These are phyloP conservation scores for Percopsis omiscomaycus DNA, from an alignment of 2,797 vertebrate genomes.

Conservation along the genomic window DNA sequence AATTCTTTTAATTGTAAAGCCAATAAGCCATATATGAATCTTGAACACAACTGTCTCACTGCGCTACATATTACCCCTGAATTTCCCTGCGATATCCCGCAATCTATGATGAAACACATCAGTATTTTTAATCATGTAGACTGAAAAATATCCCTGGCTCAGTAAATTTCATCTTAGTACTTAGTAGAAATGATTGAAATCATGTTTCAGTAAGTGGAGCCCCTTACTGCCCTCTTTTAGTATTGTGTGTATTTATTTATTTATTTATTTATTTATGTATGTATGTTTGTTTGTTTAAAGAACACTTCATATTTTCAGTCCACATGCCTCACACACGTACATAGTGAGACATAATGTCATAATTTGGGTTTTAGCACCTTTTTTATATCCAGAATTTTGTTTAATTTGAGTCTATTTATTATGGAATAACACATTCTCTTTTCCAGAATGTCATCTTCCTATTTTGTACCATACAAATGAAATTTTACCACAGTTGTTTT, in stretches of 20 bases:
- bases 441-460: slow-evolving; percentile 24
- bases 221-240: slow-evolving; percentile 60
- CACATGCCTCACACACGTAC: too few species aligned
- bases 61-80: slow-evolving; percentile 13
- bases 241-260: slow-evolving; percentile 38
- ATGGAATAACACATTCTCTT: slow-evolving; percentile 18
- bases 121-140: neutral
- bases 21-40: neutral
- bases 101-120: too few species aligned
- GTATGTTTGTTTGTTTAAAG: slow-evolving; percentile 15
- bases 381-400: slow-evolving; percentile 17
- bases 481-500: neutral
- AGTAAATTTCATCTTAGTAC: slow-evolving; percentile 1
- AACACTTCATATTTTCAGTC: neutral
- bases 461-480: slow-evolving; percentile 8
- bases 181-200: slow-evolving; percentile 12
- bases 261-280: neutral
- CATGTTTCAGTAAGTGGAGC: slow-evolving; percentile 50
- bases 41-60: slow-evolving; percentile 23
- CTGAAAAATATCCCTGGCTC: slow-evolving; percentile 7
- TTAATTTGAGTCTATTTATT: slow-evolving; percentile 11
- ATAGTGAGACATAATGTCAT: neutral
- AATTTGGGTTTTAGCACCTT: too few species aligned
- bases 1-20: too few species aligned
- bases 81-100: slow-evolving; percentile 3